These are phyloP conservation scores for Brachionus sp. DNA, from an alignment of 1,140 invertebrate species.

Conservation along the genomic window DNA sequence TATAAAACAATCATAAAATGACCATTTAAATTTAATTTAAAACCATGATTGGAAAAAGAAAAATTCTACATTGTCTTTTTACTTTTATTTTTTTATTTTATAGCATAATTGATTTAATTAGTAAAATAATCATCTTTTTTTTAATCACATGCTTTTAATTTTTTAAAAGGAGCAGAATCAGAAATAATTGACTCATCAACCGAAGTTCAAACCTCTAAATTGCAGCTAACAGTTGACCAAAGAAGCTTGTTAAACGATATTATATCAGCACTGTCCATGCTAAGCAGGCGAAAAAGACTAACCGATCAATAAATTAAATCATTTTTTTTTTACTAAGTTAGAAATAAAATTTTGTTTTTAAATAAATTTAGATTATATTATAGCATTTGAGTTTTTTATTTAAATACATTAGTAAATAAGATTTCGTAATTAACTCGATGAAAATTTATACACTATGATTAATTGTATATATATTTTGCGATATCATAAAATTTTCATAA, in stretches of 20 bases:
- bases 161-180: background rate
- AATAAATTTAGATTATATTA: background rate
- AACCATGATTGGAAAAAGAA: background rate
- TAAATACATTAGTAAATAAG: background rate
- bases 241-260: slow-evolving; percentile 32
- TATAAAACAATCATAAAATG: background rate
- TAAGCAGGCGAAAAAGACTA: background rate
- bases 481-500: slow-evolving; percentile 13
- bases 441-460: background rate
- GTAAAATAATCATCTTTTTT: background rate
- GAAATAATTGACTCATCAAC: background rate
- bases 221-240: background rate
- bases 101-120: background rate
- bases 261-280: background rate
- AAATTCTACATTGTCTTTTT: background rate
- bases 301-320: background rate
- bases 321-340: background rate
- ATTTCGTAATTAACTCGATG: background rate
- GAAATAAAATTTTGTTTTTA: background rate
- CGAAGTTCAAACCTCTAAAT: background rate
- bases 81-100: background rate
- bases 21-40: background rate
- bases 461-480: background rate
- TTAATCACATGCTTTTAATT: background rate
- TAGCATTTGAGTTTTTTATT: background rate